Evolutionary conservation across 2,888 invertebrate genomes (phyloP).

Genomic region (Rambutsinella grinnellia): DNA sequence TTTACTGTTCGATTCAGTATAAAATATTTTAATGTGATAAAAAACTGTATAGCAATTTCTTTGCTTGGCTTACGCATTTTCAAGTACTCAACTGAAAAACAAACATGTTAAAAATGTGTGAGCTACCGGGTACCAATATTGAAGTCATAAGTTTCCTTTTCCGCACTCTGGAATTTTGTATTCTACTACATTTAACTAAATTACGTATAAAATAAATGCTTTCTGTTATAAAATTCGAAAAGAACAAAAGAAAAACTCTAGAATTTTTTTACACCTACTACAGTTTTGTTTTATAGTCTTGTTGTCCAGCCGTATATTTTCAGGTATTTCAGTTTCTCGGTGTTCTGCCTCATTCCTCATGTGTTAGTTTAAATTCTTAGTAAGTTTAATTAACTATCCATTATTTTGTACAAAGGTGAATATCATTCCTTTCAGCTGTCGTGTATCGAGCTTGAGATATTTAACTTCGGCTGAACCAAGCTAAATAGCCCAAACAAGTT

Average conservation of each 20-base stretch:
- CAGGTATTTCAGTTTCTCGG: constrained; percentile 54
- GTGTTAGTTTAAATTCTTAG: not conserved
- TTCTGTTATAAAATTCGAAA: not conserved
- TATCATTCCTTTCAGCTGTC: constrained; percentile 24
- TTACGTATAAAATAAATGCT: not conserved
- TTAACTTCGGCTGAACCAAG: too few relatives aligned
- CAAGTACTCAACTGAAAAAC: not conserved
- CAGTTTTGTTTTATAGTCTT: constrained; percentile 32
- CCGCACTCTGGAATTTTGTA: not conserved
- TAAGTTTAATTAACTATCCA: constrained; percentile 22
- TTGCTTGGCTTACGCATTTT: not conserved
- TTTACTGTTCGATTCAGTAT: not conserved
- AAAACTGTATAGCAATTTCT: not conserved
- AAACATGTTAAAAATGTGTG: not conserved
- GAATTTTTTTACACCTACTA: not conserved
- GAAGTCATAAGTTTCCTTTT: not conserved
- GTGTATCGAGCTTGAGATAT: not conserved
- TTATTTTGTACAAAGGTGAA: constrained; percentile 54
- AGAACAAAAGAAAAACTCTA: not conserved
- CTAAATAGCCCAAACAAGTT: too few relatives aligned
- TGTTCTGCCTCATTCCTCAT: constrained; percentile 24
- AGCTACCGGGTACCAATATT: not conserved
- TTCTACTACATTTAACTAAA: not conserved
- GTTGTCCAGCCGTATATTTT: constrained; percentile 54
- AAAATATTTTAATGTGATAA: constrained; percentile 3